Percentiles rank a stretch among this genome's conserved stretches.
These are phyloP conservation scores for Vombatus ursinus DNA, from an alignment of 2,113 vertebrate species.

Conservation along the genomic window DNA sequence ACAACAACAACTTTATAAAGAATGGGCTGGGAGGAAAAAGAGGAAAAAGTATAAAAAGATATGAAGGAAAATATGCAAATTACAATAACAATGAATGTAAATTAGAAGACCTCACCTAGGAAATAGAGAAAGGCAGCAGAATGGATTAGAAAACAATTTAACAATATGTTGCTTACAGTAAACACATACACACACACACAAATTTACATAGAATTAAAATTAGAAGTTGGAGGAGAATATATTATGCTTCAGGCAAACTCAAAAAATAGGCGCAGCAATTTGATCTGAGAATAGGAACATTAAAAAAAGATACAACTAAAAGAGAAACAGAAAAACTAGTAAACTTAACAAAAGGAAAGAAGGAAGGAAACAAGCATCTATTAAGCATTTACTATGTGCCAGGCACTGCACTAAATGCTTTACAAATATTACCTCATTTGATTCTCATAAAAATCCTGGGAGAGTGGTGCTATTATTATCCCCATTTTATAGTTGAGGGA, in stretches of 20 bases:
- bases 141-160: background rate
- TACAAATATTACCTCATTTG: too few species aligned
- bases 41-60: background rate
- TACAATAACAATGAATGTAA: background rate
- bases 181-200: background rate
- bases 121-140: background rate
- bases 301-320: too few species aligned
- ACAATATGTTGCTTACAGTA: background rate
- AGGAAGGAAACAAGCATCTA: too few species aligned
- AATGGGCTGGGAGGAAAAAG: background rate
- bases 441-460: too few species aligned
- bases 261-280: background rate
- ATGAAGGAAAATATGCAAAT: background rate
- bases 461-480: too few species aligned
- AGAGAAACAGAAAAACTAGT: too few species aligned
- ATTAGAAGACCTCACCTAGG: background rate
- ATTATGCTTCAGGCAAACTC: background rate
- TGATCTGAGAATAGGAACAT: too few species aligned
- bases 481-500: too few species aligned
- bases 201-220: background rate
- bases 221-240: background rate
- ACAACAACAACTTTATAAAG: background rate
- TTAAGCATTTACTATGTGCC: too few species aligned
- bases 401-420: too few species aligned
- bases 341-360: too few species aligned